Conservation (phyloP, 2,888 invertebrate species). For the Amiota minor region DNA sequence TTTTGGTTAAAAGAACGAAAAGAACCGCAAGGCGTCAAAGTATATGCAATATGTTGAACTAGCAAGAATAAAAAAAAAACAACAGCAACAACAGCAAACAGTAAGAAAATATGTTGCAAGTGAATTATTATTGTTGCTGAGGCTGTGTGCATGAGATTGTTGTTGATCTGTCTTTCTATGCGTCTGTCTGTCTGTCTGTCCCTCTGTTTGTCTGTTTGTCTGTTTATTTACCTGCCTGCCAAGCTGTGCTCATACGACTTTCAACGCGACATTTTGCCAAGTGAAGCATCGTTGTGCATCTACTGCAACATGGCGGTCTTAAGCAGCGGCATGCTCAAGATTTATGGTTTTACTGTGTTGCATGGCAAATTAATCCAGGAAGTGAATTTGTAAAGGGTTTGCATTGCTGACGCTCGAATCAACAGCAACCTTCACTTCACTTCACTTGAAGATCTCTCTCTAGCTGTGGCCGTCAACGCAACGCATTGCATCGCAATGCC, state of each 20-base stretch:
- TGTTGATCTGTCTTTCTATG: not conserved
- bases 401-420: too few species aligned
- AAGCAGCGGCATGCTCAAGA: conserved; percentile 33
- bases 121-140: conserved; percentile 33
- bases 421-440: not conserved
- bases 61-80: conserved; percentile 10
- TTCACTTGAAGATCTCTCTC: not conserved
- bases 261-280: conserved; percentile 37
- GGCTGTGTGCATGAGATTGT: conserved; percentile 10
- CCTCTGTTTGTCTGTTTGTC: conserved; percentile 12
- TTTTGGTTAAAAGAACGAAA: conserved; percentile 21
- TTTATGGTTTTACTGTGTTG: conserved; percentile 47
- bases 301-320: conserved; percentile 30
- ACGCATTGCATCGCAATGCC: too few species aligned
- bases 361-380: conserved; percentile 55
- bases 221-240: conserved; percentile 42
- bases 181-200: conserved; percentile 9
- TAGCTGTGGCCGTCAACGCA: too few species aligned
- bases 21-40: conserved; percentile 31
- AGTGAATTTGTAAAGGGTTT: conserved; percentile 38
- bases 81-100: not conserved
- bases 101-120: conserved; percentile 25
- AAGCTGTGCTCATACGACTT: conserved; percentile 33
- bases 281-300: conserved; percentile 30
- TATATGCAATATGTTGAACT: conserved; percentile 25